Evolutionary conservation across 2,888 invertebrate species (phyloP), one percentile per base, ranked within the genome.

Genomic region (Villa cingulata): DNA sequence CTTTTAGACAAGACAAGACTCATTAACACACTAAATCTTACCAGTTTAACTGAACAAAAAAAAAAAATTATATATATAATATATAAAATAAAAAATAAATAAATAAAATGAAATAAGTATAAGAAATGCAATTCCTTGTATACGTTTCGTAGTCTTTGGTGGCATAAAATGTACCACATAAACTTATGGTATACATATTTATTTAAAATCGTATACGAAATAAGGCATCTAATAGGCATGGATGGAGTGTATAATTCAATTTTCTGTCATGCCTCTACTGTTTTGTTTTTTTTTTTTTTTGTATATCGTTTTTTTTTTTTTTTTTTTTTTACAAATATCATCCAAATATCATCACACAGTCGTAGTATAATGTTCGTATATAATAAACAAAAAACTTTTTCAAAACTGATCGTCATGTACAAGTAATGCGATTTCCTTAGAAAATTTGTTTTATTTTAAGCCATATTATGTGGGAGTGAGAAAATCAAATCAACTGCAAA

Each of bases 1-100:
- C 15, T 45, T 47, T 48, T 46, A 48, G 49, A 49, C 49, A 50
- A 43, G 43, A 52, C 52, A 50, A 43, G 43, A 52, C 52, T 52
- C 49, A 52, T 52, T 52, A 52, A 52, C 52, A 52, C 52, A 49
- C 48, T 15, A 34, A 12, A 27, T 15, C 19, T 14, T 32, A 14
- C 7, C 5, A 23, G 7, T 23, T 23, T 23, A 23, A 23, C 5
- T 23, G 23, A 23, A 23, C n/a, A n/a, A 23, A 6, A 23, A 23
- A 23, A 23, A 23, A 23, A 6, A 7, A 23, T 23, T 23, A 4
- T 7, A 6, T 23, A 23, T 23, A 23, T 12, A 32, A 12, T 12
- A 32, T 32, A 32, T 12, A 32, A 9, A 27, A 9, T 27, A 27
- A 9, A 27, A 27, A 6, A 27, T 9, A 6, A 27, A 9, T 27